These are phyloP conservation scores for Eupithecia dodoneata DNA, from an alignment of 2,888 invertebrate genomes.

Conservation along the genomic window DNA sequence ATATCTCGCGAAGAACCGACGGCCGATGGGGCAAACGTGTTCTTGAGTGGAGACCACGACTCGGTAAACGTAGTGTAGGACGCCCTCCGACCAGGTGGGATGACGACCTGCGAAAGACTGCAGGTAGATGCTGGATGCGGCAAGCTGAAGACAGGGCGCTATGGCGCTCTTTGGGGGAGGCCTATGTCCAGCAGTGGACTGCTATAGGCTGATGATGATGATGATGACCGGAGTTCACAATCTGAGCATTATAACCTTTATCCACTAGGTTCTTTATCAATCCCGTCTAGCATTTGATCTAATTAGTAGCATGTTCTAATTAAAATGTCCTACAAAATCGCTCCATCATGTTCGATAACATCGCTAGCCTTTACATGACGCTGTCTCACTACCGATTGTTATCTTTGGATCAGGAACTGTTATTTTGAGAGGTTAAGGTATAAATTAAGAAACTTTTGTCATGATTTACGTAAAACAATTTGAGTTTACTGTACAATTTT, in stretches of 20 bases:
- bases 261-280: neutral
- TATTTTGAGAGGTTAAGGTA: conserved; percentile 10
- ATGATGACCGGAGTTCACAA: neutral
- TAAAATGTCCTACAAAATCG: conserved; percentile 33
- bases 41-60: no score
- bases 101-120: no score
- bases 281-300: conserved; percentile 14
- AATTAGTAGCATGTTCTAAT: conserved; percentile 35
- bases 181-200: no score
- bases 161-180: no score
- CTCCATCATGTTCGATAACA: conserved; percentile 38
- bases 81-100: no score
- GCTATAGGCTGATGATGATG: no score
- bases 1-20: no score
- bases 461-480: neutral
- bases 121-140: no score
- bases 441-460: neutral
- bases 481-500: neutral
- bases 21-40: no score
- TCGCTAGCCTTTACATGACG: conserved; percentile 35
- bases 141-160: no score
- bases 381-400: conserved; percentile 28
- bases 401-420: conserved; percentile 30
- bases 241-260: neutral
- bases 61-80: no score